A percentile compares a stretch with the other conserved stretches of the same genome.
Evolutionary conservation across 2,888 invertebrate genomes (phyloP).

Genomic region (Diogma glabrata): DNA sequence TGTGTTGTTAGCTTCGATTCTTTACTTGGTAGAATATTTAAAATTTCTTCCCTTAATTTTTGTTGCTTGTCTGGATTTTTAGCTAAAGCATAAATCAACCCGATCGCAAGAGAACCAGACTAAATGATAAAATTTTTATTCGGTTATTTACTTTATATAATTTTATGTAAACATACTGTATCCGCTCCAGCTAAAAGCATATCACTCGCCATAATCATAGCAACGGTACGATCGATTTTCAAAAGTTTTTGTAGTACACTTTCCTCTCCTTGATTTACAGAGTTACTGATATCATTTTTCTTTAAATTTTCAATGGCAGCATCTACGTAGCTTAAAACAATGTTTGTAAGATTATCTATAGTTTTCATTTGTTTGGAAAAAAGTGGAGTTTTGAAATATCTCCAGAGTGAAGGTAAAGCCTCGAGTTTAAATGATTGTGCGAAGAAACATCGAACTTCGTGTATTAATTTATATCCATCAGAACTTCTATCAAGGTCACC

Average conservation of each 20-base stretch:
- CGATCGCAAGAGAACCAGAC: conserved; percentile 37
- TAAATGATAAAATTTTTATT: conserved; percentile 22
- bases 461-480: conserved; percentile 1
- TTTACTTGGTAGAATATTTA: conserved; percentile 34
- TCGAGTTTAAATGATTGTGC: conserved; percentile 22
- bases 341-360: conserved; percentile 23
- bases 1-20: conserved; percentile 33
- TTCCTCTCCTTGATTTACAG: conserved; percentile 34
- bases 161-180: conserved; percentile 40
- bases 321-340: conserved; percentile 22
- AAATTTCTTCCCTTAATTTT: conserved; percentile 46
- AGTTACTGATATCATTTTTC: not conserved
- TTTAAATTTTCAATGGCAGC: not conserved
- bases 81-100: conserved; percentile 48
- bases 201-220: conserved; percentile 54
- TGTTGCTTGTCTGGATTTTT: conserved; percentile 51
- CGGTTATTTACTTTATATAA: conserved; percentile 18
- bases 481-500: conserved; percentile 14
- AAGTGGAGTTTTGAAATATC: conserved; percentile 25
- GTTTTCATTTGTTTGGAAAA: conserved; percentile 24
- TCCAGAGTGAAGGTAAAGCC: conserved; percentile 30
- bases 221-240: conserved; percentile 47
- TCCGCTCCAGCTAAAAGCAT: conserved; percentile 60
- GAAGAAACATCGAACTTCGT: conserved; percentile 13
- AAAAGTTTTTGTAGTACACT: conserved; percentile 54